Conservation (phyloP, 2,797 vertebrate genomes). For the Rallus crepitans region DNA sequence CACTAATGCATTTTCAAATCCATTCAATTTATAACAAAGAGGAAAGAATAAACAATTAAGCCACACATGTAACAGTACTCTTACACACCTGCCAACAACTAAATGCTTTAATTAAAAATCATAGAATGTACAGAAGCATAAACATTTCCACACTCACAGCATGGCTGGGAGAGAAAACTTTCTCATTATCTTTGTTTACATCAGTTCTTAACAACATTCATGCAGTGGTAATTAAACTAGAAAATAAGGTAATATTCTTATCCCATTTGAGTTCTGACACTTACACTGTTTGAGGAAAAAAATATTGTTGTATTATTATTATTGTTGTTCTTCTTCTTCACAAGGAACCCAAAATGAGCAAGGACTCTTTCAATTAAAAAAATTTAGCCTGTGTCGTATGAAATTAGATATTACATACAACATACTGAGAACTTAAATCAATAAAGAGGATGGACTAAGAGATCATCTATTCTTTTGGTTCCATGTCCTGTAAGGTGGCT, state of each 20-base stretch:
- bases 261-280: neutral
- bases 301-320: neutral
- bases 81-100: constrained; percentile 75
- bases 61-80: constrained; percentile 63
- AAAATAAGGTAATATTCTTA: neutral
- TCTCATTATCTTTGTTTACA: constrained; percentile 22
- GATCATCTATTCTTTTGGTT: neutral
- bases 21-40: constrained; percentile 73
- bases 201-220: neutral
- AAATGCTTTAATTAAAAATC: constrained; percentile 75
- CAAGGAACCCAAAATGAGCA: neutral
- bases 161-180: neutral
- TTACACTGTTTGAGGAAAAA: neutral
- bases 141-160: constrained; percentile 38
- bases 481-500: neutral
- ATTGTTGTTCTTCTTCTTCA: neutral
- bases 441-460: neutral
- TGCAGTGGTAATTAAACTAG: neutral
- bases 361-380: neutral
- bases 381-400: neutral
- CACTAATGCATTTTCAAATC: constrained; percentile 66
- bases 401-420: neutral
- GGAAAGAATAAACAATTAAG: constrained; percentile 77
- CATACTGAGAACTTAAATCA: neutral
- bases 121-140: constrained; percentile 41